Base-by-base conservation (phyloP, 2,888 invertebrate genomes). In the Dicycla oo region DNA sequence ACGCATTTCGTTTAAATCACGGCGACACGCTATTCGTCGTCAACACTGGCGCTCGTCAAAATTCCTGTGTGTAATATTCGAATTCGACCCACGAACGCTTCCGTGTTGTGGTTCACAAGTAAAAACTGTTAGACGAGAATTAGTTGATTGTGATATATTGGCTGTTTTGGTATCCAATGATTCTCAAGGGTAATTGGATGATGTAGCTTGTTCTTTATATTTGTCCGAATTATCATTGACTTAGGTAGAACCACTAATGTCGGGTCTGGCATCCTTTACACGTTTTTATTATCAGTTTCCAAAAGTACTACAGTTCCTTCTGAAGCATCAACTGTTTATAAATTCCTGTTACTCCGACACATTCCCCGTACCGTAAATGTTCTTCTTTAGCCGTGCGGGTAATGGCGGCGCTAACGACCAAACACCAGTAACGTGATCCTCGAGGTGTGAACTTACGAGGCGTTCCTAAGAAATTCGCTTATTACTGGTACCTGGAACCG, bases 401-500 rank as follows among this genome's bases (percentile, higher is more conserved):
- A 82, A 86, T 81, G 78, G 80, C 79, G 80, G 72, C 85, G 84
- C 86, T 89, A 90, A 91, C 89, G 87, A 88, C 82, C 77, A 80
- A 81, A 82, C 79, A 78, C 65, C 76, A 72, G 90, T 88, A 90
- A 91, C 83, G 80, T 86, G 90, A 91, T 88, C 88, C 73, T 69
- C 78, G 86, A 89, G 88, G 89, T 91, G 90, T 88, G 88, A 90
- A 91, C 83, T 80, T 80, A 85, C 80, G 69, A 83, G 80, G 70
- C 69, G 78, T 82, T 89, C 86, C 89, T 78, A 45, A 82, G 91
- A 89, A 87, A 88, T 86, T 85, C 67, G 83, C 84, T 86, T 88
- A 88, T 88, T 89, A 89, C 88, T 89, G 85, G 87, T 91, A 89
- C 89, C 81, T 87, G 86, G 89, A 90, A 91, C 66, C 10, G 81